Percentiles rank a stretch among this genome's conserved stretches.
Evolutionary conservation across 2,888 invertebrate species (phyloP).

Genomic region (Xestia xanthographa): DNA sequence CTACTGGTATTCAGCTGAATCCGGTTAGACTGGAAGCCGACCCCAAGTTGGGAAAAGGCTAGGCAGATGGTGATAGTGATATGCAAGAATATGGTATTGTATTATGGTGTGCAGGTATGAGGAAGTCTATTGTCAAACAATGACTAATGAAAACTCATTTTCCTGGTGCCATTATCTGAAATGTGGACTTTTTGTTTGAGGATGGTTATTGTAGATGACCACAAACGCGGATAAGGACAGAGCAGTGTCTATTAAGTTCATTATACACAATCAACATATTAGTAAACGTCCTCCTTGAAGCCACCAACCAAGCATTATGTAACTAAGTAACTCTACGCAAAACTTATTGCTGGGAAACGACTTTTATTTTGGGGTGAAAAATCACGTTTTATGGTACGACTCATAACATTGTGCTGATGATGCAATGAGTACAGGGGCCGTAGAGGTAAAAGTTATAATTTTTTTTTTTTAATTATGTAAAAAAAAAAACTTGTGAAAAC

Average conservation of each 20-base stretch:
- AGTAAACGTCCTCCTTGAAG: background rate
- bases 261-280: background rate
- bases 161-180: background rate
- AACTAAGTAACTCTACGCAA: background rate
- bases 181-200: background rate
- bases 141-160: slow-evolving; percentile 2
- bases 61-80: too few relatives aligned
- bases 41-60: too few relatives aligned
- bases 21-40: too few relatives aligned
- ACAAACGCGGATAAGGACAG: background rate
- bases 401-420: background rate
- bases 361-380: too few relatives aligned
- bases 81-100: background rate
- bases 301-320: background rate
- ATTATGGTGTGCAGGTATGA: background rate
- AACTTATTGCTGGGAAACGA: background rate
- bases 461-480: too few relatives aligned
- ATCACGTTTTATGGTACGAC: background rate
- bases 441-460: background rate
- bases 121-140: slow-evolving; percentile 3
- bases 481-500: background rate
- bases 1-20: too few relatives aligned
- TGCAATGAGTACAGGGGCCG: background rate
- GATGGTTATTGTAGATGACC: background rate
- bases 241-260: background rate